These are phyloP conservation scores for Rhinogobio ventralis DNA, from an alignment of 2,797 vertebrate species.

Conservation along the genomic window DNA sequence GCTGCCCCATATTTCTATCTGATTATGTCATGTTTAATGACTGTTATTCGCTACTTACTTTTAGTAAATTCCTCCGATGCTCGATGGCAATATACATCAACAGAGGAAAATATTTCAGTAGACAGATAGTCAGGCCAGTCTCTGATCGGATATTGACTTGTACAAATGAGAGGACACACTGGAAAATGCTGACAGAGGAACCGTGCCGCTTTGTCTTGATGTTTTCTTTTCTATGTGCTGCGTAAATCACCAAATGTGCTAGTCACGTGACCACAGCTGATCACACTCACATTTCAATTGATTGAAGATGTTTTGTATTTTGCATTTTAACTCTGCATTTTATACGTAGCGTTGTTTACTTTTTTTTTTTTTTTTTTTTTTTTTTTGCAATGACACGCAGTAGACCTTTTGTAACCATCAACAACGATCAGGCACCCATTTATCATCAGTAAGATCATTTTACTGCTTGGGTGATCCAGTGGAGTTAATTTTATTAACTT, in stretches of 20 bases:
- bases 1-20: background rate
- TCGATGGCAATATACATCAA: background rate
- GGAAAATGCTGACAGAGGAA: background rate
- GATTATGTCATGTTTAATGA: background rate
- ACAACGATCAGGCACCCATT: background rate
- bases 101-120: background rate
- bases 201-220: slow-evolving; percentile 21
- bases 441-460: background rate
- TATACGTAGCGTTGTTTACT: background rate
- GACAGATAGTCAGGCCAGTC: background rate
- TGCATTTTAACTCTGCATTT: background rate
- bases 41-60: slow-evolving; percentile 24
- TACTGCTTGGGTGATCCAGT: background rate
- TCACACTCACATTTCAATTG: slow-evolving; percentile 14
- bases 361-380: no score
- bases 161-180: background rate
- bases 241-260: slow-evolving; percentile 8
- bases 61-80: background rate
- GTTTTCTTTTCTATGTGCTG: background rate
- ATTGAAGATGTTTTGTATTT: background rate
- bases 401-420: background rate
- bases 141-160: background rate
- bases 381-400: background rate
- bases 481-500: background rate
- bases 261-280: slow-evolving; percentile 42